These are phyloP conservation scores for Drosophila basisetae DNA, from an alignment of 2,888 invertebrate genomes.

Conservation along the genomic window DNA sequence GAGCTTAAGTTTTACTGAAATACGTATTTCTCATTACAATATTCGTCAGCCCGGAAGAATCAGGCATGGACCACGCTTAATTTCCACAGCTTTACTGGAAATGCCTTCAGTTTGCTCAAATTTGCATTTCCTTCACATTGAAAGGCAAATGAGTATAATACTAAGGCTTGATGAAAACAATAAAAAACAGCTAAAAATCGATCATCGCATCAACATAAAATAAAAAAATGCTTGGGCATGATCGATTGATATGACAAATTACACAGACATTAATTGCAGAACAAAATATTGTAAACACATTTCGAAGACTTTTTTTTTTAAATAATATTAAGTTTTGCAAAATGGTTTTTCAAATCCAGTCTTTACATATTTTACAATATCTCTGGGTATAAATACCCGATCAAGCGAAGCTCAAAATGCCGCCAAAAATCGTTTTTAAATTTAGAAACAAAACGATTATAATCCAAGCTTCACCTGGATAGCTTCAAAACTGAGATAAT, in stretches of 20 bases:
- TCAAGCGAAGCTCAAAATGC: background rate
- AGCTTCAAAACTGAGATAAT: background rate
- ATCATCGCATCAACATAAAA: constrained; percentile 63
- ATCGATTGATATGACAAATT: constrained; percentile 17
- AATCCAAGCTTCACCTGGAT: background rate
- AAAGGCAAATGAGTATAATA: constrained; percentile 70
- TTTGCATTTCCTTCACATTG: constrained; percentile 67
- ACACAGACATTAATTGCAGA: background rate
- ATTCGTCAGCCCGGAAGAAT: constrained; percentile 9
- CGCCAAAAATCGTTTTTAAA: background rate
- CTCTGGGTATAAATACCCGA: background rate
- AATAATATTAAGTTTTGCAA: background rate
- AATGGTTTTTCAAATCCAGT: background rate
- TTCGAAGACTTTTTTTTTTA: background rate
- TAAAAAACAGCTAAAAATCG: constrained; percentile 34
- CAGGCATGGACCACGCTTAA: constrained; percentile 4
- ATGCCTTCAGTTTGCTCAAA: constrained; percentile 51
- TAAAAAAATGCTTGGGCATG: constrained; percentile 59
- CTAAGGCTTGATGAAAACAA: constrained; percentile 18
- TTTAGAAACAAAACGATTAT: background rate
- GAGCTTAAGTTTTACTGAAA: constrained; percentile 16
- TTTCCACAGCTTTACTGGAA: constrained; percentile 13
- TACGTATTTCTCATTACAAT: constrained; percentile 8
- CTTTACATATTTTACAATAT: background rate
- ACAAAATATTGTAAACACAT: background rate